Conservation (phyloP, 2,888 invertebrate species). For the Sphecodes monilicornis region DNA sequence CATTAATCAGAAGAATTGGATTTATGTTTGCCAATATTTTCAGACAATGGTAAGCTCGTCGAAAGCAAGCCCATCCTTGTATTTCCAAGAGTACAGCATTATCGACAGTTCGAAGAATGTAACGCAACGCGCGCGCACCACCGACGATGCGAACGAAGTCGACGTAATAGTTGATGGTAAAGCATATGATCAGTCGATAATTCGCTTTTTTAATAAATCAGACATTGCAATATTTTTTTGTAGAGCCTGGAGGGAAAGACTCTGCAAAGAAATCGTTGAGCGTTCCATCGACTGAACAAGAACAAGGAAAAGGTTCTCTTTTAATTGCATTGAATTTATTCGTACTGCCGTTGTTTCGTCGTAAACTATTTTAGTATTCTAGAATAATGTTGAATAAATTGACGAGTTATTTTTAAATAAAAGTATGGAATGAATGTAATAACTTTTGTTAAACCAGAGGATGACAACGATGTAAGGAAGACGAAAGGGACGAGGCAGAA, state of each 20-base stretch:
- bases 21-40: constrained; percentile 58
- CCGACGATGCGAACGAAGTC: constrained; percentile 42
- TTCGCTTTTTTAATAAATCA: background rate
- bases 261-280: constrained; percentile 40
- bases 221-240: background rate
- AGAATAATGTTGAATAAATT: background rate
- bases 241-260: background rate
- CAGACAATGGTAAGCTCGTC: constrained; percentile 82
- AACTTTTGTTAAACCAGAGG: background rate
- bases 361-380: background rate
- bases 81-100: constrained; percentile 81
- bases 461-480: constrained; percentile 24
- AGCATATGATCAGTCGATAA: background rate
- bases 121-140: constrained; percentile 49
- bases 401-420: background rate
- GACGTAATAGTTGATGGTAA: constrained; percentile 65
- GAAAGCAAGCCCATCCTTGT: constrained; percentile 79
- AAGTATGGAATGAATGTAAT: background rate
- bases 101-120: constrained; percentile 62
- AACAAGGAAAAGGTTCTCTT: constrained; percentile 23
- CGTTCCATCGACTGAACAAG: constrained; percentile 54
- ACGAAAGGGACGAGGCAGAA: constrained; percentile 61
- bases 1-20: background rate
- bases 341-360: background rate
- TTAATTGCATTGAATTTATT: background rate